Evolutionary conservation across 2,113 vertebrate species (phyloP).

Genomic region (Petaurus breviceps): DNA sequence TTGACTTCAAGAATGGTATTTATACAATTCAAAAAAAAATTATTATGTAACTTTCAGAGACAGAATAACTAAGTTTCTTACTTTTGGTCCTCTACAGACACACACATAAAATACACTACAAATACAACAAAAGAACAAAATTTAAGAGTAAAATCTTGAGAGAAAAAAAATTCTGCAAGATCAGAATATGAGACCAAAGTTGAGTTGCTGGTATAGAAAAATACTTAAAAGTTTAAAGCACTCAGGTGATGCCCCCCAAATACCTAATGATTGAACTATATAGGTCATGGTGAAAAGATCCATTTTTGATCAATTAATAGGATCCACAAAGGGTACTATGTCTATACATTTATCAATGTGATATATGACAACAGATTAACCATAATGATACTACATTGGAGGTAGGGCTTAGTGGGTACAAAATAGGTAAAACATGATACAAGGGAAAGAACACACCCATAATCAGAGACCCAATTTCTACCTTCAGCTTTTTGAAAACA

Average conservation of each 20-base stretch:
- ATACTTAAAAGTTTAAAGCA: background rate
- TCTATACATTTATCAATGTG: background rate
- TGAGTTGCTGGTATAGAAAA: background rate
- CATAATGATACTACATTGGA: background rate
- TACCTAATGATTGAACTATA: slow-evolving; percentile 6
- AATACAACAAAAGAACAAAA: slow-evolving; percentile 32
- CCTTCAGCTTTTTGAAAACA: background rate
- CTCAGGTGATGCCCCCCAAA: background rate
- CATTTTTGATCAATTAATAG: background rate
- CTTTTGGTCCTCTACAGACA: slow-evolving; percentile 26
- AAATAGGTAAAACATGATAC: background rate
- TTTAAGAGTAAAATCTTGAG: slow-evolving; percentile 24
- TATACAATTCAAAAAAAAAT: slow-evolving; percentile 14
- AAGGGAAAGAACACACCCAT: background rate
- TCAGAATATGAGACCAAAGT: slow-evolving; percentile 23
- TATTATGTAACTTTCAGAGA: slow-evolving; percentile 9
- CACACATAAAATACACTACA: background rate
- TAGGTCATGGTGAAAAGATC: slow-evolving; percentile 2
- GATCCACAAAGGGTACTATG: background rate
- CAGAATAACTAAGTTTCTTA: slow-evolving; percentile 24
- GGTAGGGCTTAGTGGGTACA: background rate
- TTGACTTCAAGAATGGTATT: slow-evolving; percentile 26
- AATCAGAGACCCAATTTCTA: background rate
- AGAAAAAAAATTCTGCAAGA: slow-evolving; percentile 19
- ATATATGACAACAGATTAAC: background rate